A percentile compares a stretch with the other conserved stretches of the same genome.
Conservation (phyloP, 2,113 vertebrate genomes). For the Ginglymostoma cirratum region DNA sequence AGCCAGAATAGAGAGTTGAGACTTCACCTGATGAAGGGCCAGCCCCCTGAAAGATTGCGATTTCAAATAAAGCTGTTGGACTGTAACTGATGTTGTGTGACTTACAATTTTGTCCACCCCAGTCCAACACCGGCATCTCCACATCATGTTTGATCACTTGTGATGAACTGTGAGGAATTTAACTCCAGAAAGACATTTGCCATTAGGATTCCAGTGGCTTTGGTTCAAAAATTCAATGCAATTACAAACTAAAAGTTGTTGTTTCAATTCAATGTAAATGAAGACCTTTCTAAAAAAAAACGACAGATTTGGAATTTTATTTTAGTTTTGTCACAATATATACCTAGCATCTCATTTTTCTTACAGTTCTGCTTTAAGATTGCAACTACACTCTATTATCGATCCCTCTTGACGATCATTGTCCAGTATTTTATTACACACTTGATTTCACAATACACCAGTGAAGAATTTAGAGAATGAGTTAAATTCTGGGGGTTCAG, state of each 20-base stretch:
- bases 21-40: too few species aligned
- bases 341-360: not conserved
- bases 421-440: not conserved
- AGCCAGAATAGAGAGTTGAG: not conserved
- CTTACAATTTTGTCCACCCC: too few species aligned
- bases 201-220: not conserved
- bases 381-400: not conserved
- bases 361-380: not conserved
- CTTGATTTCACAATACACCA: not conserved
- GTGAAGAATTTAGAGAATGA: not conserved
- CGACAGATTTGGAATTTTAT: not conserved
- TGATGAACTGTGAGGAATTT: not conserved
- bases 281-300: not conserved
- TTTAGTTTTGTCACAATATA: not conserved
- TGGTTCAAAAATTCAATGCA: not conserved
- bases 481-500: not conserved
- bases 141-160: too few species aligned
- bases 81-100: too few species aligned
- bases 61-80: too few species aligned
- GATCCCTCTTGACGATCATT: not conserved
- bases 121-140: too few species aligned
- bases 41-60: too few species aligned
- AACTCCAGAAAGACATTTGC: not conserved
- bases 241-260: not conserved
- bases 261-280: not conserved